Base-by-base conservation (phyloP, 1,140 invertebrate genomes). In the Aphaenogaster rudis region DNA sequence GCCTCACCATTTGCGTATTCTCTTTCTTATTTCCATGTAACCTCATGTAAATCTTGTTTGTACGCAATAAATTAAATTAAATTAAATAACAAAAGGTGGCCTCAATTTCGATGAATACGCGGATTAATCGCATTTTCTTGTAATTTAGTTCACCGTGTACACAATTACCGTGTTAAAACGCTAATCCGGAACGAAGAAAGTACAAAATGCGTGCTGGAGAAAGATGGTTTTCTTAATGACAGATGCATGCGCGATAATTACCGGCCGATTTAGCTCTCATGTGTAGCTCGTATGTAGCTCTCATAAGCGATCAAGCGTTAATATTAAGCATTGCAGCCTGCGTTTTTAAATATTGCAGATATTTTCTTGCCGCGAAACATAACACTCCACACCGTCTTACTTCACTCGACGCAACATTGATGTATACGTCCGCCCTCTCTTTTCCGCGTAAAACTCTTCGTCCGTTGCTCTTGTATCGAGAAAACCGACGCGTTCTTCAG, bases 341-440 rank as follows among this genome's bases (percentile, higher is more conserved):
- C 50, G 13, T 45, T 61, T 57, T 79, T 82, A 48, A 59, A 82
- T 74, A 48, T 48, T 15, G 42, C 17, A 36, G 21, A 13, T 66
- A 28, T 48, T 39, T 67, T 66, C 39, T 52, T n/a, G 61, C 13
- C 42, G 59, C 59, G 42, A 66, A 79, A 79, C 42, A 39, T 9
- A 79, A 66, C 50, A 72, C 63, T 54, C 78, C 63, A 80, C 48
- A 71, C 21, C 39, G n/a, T 81, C 50, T 80, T 66, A 52, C 48
- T 42, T 42, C 33, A 5, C 36, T 42, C 63, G 50, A 69, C 17
- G 28, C 66, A 72, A 72, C 15, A 21, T 74, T 59, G 66, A 74
- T 48, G 39, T 9, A 36, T 59, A 39, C 15, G 66, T 57, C 42
- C 33, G 11, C 45, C 11, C 21, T 48, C 42, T 48, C 71, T 54